These are phyloP conservation scores for Spicauda simplicius DNA, from an alignment of 2,888 invertebrate genomes.

Conservation along the genomic window DNA sequence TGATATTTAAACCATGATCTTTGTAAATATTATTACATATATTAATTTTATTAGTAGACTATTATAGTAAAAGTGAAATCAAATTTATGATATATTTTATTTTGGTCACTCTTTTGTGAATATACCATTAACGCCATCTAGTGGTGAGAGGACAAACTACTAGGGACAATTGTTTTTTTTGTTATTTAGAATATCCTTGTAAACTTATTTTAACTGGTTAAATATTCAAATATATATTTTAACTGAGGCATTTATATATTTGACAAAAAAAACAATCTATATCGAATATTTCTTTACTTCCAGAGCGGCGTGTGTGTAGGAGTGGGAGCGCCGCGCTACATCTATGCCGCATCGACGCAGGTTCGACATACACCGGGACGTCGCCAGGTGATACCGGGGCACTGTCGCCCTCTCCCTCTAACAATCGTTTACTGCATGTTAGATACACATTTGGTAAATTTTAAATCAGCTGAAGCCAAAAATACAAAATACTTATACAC, in stretches of 20 bases:
- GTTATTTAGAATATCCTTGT: no score
- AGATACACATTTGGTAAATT: constrained; percentile 3
- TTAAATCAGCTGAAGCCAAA: neutral
- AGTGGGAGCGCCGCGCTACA: constrained; percentile 58
- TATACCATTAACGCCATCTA: neutral
- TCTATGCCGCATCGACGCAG: constrained; percentile 85
- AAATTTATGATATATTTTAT: no score
- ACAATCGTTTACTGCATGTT: constrained; percentile 10
- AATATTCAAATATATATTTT: no score
- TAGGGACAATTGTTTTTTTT: neutral
- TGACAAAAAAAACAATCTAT: constrained; percentile 12
- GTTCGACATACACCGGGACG: constrained; percentile 88
- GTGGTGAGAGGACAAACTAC: neutral
- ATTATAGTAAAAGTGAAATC: no score
- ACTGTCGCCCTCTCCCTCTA: constrained; percentile 26
- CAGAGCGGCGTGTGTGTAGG: constrained; percentile 70
- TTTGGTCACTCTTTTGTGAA: no score
- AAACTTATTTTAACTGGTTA: no score
- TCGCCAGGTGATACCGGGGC: constrained; percentile 85
- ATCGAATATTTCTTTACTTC: constrained; percentile 47
- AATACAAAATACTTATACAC: neutral
- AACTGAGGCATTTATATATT: neutral
- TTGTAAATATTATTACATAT: no score
- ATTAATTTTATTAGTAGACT: no score
- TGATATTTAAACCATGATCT: no score